These are phyloP conservation scores for Anser cygnoides DNA, from an alignment of 2,113 vertebrate species.

Conservation along the genomic window DNA sequence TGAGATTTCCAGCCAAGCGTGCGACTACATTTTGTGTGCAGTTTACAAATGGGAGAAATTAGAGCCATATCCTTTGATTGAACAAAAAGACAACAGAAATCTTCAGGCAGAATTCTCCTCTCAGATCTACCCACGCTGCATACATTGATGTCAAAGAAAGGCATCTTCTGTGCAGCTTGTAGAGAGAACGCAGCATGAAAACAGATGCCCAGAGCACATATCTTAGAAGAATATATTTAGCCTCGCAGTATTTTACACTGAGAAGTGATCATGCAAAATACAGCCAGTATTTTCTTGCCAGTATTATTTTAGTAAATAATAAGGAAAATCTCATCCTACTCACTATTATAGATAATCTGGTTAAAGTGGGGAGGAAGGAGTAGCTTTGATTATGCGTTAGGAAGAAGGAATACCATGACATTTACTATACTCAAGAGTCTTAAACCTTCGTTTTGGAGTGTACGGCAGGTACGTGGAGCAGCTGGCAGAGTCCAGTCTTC, in stretches of 20 bases:
- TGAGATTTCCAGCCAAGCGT: not conserved
- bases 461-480: not conserved
- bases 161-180: not conserved
- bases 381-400: not conserved
- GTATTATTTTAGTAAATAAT: slow-evolving; percentile 21
- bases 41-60: slow-evolving; percentile 5
- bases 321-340: not conserved
- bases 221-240: slow-evolving; percentile 49
- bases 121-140: slow-evolving; percentile 15
- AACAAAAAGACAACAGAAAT: slow-evolving; percentile 45
- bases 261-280: slow-evolving; percentile 7
- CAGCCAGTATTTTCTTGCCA: not conserved
- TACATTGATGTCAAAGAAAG: not conserved
- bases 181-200: slow-evolving; percentile 10
- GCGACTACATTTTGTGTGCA: not conserved
- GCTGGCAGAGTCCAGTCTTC: not conserved
- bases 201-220: slow-evolving; percentile 15
- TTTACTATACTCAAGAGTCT: not conserved
- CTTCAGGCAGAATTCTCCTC: slow-evolving; percentile 33
- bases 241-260: slow-evolving; percentile 8
- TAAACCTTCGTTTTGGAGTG: not conserved
- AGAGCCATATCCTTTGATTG: not conserved
- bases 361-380: not conserved
- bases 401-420: not conserved
- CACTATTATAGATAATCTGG: not conserved